Base-by-base conservation (phyloP, 2,797 vertebrate genomes). In the Cossypha polioptera region DNA sequence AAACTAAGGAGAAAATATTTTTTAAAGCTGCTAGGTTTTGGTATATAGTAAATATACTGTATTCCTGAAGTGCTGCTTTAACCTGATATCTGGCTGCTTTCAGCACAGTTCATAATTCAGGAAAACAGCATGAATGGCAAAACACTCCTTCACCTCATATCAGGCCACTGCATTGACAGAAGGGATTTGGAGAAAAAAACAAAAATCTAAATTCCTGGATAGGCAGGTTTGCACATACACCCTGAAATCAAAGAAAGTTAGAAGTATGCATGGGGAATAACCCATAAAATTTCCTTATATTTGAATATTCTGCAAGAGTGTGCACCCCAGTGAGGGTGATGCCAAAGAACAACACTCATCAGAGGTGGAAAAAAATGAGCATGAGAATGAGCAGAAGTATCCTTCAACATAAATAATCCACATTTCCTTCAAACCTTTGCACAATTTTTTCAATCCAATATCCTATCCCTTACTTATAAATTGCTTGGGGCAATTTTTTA, bases 261-360 rank as follows among this genome's bases (percentile, higher is more conserved):
- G 13, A 33, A 7, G 5, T 53, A 40, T 29, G 1, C 26, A 20
- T 0, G 0, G 18, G 8, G 3, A 55, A 43, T 40, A 59, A 75
- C 4, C 2, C 16, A 7, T 21, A 43, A 0, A 35, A 13, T 51
- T 63, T 66, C 63, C 48, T 58, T n/a, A 16, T 31, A 33, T 3
- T 36, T 31, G 17, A 71, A 33, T 43, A 74, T 55, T 81, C 33
- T 33, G 4, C 19, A 15, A 38, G 14, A 24, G 14, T 63, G 26
- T 51, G 19, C 8, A 43, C 11, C 11, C 31, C 12, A 31, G 11
- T 5, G 28, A 33, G 22, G 12, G 10, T 20, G 22, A 28, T 22
- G 17, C 5, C 47, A 48, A 63, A 61, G 19, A 16, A 12, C 3
- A 16, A 11, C 19, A 18, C n/a, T 61, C 8, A 1, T 40, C 25